phyloP scores from a whole-genome alignment of 2,888 invertebrate genomes.

The Melanchra persicariae region DNA sequence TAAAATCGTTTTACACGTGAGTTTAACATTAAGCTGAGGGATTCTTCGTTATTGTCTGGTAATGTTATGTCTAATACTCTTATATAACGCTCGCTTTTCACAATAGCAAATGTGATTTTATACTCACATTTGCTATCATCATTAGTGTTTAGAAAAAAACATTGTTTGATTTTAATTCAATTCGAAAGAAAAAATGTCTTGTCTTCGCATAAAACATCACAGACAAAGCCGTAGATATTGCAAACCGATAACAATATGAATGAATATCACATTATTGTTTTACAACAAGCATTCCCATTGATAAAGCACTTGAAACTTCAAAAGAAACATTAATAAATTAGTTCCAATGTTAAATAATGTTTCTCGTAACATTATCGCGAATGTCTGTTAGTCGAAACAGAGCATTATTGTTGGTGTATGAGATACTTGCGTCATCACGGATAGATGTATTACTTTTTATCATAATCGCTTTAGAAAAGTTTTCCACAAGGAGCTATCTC shows the following conservation, averaged over 20 bases:
- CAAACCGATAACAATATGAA: constrained; percentile 20
- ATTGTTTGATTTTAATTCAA: constrained; percentile 2
- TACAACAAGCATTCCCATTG: constrained; percentile 29
- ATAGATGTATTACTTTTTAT: constrained; percentile 44
- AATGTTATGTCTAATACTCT: background rate
- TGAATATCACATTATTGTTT: constrained; percentile 24
- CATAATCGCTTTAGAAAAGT: constrained; percentile 26
- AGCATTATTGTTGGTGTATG: constrained; percentile 39
- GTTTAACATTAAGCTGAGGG: background rate
- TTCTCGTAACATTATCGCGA: constrained; percentile 32
- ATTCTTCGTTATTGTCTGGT: background rate
- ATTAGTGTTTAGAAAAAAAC: background rate
- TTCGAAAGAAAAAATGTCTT: constrained; percentile 2
- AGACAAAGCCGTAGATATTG: constrained; percentile 21
- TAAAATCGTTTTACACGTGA: constrained; percentile 11
- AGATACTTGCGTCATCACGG: constrained; percentile 45
- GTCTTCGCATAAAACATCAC: constrained; percentile 9
- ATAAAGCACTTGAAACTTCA: constrained; percentile 46
- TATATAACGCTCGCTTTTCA: background rate
- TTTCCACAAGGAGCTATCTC: constrained; percentile 38
- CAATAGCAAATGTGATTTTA: background rate
- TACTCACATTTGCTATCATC: no score
- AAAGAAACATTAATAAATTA: constrained; percentile 42
- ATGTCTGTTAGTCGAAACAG: constrained; percentile 37
- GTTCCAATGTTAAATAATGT: constrained; percentile 32